These are phyloP conservation scores for Rhabdomys pumilio DNA, from an alignment of 2,797 vertebrate species.

Conservation along the genomic window DNA sequence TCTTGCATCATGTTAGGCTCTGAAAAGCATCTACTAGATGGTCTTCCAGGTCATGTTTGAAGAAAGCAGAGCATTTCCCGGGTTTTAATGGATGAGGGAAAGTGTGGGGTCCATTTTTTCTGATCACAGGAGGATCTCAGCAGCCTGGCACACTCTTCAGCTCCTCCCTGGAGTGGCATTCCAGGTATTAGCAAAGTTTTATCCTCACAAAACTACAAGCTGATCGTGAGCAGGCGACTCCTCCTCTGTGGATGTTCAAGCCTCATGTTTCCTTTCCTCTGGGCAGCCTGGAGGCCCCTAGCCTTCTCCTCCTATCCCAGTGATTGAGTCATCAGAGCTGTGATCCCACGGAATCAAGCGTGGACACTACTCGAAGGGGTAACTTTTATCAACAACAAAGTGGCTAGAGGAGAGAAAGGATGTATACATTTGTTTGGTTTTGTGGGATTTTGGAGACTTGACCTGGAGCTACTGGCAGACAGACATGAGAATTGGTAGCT, in stretches of 20 bases:
- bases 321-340: background rate
- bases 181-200: background rate
- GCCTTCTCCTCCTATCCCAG: background rate
- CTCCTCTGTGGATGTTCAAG: background rate
- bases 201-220: slow-evolving; percentile 12
- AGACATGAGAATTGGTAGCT: slow-evolving; percentile 35
- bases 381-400: slow-evolving; percentile 47
- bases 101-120: slow-evolving; percentile 1
- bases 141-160: background rate
- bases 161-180: background rate
- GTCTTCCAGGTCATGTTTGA: background rate
- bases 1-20: background rate
- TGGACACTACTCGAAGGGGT: slow-evolving; percentile 15
- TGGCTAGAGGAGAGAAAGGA: background rate
- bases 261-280: background rate
- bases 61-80: background rate
- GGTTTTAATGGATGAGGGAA: background rate
- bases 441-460: slow-evolving; percentile 36
- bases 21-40: background rate
- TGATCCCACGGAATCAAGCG: background rate
- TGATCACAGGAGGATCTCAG: background rate
- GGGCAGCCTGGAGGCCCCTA: background rate
- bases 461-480: slow-evolving; percentile 43
- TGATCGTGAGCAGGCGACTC: background rate
- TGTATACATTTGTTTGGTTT: slow-evolving; percentile 45